phyloP scores from a whole-genome alignment of 2,888 invertebrate species.

The Halictus ligatus region DNA sequence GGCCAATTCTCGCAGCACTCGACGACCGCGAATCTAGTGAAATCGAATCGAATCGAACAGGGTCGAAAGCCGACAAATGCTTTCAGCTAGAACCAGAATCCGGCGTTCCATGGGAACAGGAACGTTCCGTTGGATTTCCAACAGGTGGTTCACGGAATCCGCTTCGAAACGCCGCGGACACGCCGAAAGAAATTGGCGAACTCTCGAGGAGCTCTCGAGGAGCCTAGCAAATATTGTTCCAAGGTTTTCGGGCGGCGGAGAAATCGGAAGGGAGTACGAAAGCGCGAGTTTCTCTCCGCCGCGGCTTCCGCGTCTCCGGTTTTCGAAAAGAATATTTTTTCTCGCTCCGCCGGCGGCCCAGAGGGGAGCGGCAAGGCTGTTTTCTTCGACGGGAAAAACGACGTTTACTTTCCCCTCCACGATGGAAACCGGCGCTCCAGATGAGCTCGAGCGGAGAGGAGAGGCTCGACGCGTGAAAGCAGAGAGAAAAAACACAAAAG shows the following conservation, averaged over 20 bases:
- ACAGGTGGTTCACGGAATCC: conserved; percentile 63
- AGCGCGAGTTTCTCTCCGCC: conserved; percentile 16
- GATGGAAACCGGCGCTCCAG: conserved; percentile 14
- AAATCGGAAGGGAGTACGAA: conserved; percentile 34
- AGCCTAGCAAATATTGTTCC: conserved; percentile 38
- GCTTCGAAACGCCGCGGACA: neutral
- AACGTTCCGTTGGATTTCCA: conserved; percentile 48
- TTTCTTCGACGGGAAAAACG: neutral
- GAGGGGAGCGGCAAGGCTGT: neutral
- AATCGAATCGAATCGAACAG: neutral
- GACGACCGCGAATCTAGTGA: neutral
- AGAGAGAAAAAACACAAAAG: neutral
- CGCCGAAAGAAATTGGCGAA: neutral
- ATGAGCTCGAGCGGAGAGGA: neutral
- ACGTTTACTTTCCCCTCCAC: conserved; percentile 38
- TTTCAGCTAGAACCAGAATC: neutral
- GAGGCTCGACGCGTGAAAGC: conserved; percentile 37
- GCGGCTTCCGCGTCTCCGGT: conserved; percentile 14
- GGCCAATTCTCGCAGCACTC: neutral
- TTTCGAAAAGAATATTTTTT: conserved; percentile 27
- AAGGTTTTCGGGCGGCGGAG: conserved; percentile 6
- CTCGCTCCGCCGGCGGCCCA: neutral
- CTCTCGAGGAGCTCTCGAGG: neutral
- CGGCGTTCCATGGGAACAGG: conserved; percentile 6
- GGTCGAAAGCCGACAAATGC: neutral